Conservation (phyloP, 2,113 vertebrate species). For the Guaruba guarouba region DNA sequence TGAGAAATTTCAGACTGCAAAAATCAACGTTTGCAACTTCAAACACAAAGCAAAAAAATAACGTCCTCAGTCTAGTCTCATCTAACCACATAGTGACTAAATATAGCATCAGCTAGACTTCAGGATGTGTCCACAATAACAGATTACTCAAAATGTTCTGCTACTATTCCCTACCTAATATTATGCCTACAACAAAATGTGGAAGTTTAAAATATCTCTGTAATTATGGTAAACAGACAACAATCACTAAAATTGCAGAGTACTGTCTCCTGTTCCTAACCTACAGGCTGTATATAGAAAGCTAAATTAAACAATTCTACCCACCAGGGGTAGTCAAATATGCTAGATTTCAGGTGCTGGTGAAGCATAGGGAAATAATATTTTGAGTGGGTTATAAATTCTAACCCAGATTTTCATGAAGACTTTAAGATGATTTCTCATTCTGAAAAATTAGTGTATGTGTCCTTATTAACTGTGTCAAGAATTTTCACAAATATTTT, state of each 20-base stretch:
- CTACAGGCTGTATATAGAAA: slow-evolving; percentile 62
- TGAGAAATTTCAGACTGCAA: not conserved
- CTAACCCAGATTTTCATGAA: not conserved
- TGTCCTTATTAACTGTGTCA: not conserved
- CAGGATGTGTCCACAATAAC: slow-evolving; percentile 70
- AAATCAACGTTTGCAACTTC: slow-evolving; percentile 15
- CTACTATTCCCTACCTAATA: slow-evolving; percentile 67
- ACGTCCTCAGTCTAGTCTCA: slow-evolving; percentile 26
- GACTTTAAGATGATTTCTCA: not conserved
- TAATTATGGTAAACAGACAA: slow-evolving; percentile 72
- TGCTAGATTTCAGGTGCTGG: slow-evolving; percentile 14
- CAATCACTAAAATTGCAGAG: slow-evolving; percentile 67
- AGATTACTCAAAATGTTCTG: slow-evolving; percentile 68
- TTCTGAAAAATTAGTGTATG: not conserved
- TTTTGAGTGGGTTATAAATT: not conserved
- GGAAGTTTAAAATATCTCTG: slow-evolving; percentile 68
- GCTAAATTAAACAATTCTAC: slow-evolving; percentile 62
- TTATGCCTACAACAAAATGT: slow-evolving; percentile 65
- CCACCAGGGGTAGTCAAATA: not conserved
- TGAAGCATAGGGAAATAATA: not conserved
- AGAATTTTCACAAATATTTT: not conserved
- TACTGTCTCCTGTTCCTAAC: slow-evolving; percentile 36
- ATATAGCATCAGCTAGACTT: slow-evolving; percentile 50
- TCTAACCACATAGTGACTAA: slow-evolving; percentile 54
- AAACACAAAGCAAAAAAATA: slow-evolving; percentile 3